Percentiles rank a stretch among this genome's conserved stretches.
Evolutionary conservation across 2,113 vertebrate species (phyloP).

Genomic region (Heterochromis multidens): DNA sequence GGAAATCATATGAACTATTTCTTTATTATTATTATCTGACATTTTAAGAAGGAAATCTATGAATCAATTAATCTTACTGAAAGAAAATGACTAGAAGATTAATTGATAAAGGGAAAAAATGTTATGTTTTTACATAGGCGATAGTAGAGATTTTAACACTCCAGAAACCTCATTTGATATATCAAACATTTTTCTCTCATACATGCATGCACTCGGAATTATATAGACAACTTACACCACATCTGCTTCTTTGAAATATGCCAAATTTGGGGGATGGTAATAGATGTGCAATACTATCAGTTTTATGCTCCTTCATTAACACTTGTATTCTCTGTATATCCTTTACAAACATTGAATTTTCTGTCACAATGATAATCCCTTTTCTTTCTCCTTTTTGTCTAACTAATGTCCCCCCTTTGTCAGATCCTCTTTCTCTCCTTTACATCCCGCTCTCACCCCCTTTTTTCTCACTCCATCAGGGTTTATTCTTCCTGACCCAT

Average conservation of each 20-base stretch:
- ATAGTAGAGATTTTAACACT: neutral
- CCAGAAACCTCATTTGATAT: neutral
- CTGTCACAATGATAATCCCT: neutral
- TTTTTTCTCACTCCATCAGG: constrained; percentile 7
- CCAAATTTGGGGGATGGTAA: neutral
- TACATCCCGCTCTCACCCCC: neutral
- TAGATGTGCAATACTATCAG: neutral
- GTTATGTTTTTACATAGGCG: neutral
- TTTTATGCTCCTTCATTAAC: neutral
- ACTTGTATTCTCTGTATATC: neutral
- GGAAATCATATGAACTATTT: neutral
- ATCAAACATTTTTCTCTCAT: neutral
- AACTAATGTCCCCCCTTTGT: neutral
- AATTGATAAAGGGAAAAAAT: neutral
- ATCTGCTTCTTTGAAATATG: neutral
- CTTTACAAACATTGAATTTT: neutral
- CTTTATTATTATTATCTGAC: neutral
- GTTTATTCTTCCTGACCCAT: constrained; percentile 15
- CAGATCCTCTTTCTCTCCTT: constrained; percentile 1
- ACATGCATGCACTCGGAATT: neutral
- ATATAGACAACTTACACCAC: neutral
- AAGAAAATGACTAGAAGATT: neutral
- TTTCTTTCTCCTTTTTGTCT: neutral
- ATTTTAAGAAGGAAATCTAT: neutral
- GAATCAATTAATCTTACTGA: neutral